These are phyloP conservation scores for Dyspetes luteomarginatus DNA, from an alignment of 2,888 invertebrate genomes.

Conservation along the genomic window DNA sequence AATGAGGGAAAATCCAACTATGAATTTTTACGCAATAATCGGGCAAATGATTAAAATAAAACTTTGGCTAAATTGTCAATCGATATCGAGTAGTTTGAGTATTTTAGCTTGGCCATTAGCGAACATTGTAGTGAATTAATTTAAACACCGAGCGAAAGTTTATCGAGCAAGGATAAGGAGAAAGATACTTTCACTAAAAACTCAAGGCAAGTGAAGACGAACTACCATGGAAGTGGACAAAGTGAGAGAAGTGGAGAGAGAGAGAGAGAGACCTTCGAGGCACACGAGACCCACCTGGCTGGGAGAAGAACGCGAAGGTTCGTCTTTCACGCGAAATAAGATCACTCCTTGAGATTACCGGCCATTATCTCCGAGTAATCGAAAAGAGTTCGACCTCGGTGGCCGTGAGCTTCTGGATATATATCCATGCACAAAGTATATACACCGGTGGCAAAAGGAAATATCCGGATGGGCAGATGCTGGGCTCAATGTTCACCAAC, in stretches of 20 bases:
- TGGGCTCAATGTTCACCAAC: conserved; percentile 35
- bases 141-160: too few species aligned
- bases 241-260: neutral
- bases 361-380: conserved; percentile 80
- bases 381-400: conserved; percentile 77
- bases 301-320: conserved; percentile 67
- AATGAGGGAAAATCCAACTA: too few species aligned
- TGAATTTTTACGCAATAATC: too few species aligned
- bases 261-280: conserved; percentile 35
- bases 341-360: conserved; percentile 79
- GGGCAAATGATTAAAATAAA: too few species aligned
- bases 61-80: too few species aligned
- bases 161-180: too few species aligned
- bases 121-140: too few species aligned
- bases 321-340: conserved; percentile 82
- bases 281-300: conserved; percentile 76
- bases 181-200: neutral
- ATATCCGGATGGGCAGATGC: conserved; percentile 70
- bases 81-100: too few species aligned
- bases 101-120: too few species aligned
- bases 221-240: neutral
- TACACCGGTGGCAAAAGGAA: conserved; percentile 34
- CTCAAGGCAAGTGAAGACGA: conserved; percentile 1
- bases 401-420: conserved; percentile 42
- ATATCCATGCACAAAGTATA: too few species aligned